Evolutionary conservation across 2,113 vertebrate genomes (phyloP).

Genomic region (Bubalus kerabau): DNA sequence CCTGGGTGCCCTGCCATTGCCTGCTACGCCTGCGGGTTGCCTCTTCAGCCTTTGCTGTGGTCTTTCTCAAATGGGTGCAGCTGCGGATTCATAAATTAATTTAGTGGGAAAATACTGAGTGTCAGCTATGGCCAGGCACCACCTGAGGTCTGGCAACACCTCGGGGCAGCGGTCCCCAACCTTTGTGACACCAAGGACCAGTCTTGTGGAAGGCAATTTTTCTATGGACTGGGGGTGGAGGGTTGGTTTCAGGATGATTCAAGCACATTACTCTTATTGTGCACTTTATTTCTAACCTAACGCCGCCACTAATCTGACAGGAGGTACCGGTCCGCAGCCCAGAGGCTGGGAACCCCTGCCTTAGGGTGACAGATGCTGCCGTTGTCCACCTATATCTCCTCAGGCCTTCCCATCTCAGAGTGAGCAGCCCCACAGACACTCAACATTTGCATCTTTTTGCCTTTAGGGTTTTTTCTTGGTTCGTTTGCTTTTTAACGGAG

Average conservation of each 20-base stretch:
- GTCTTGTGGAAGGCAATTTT: background rate
- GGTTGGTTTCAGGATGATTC: background rate
- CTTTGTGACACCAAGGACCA: background rate
- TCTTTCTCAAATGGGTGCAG: background rate
- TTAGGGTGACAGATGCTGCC: background rate
- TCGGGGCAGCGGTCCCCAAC: background rate
- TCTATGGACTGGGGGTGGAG: background rate
- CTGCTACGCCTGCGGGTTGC: rapidly evolving
- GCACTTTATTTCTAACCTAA: background rate
- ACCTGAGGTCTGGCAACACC: background rate
- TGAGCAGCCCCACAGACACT: background rate
- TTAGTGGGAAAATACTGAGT: background rate
- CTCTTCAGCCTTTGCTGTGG: background rate
- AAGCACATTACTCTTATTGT: background rate
- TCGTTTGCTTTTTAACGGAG: background rate
- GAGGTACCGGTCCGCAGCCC: background rate
- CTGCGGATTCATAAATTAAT: background rate
- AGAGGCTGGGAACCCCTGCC: background rate
- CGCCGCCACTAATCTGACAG: background rate
- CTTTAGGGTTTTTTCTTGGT: too few relatives aligned
- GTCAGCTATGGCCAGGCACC: background rate
- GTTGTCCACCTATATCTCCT: too few relatives aligned
- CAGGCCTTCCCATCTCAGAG: background rate
- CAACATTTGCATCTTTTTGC: background rate
- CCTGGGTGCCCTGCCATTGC: background rate